A percentile compares a stretch with the other conserved stretches of the same genome.
These are phyloP conservation scores for Eumerus sabulonum DNA, from an alignment of 2,888 invertebrate genomes.

Conservation along the genomic window DNA sequence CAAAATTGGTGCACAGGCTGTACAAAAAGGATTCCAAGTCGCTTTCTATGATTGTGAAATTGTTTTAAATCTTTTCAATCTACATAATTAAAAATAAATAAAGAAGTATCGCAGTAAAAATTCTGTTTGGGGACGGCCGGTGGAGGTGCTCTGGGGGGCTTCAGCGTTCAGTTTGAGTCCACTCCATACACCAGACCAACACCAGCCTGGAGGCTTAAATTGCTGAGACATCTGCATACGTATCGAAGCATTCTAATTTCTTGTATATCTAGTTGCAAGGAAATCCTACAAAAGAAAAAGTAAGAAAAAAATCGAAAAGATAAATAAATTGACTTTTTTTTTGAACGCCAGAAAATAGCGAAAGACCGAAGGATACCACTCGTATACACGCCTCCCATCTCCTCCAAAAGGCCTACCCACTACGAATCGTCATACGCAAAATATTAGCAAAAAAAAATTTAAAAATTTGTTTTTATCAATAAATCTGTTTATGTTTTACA, in stretches of 20 bases:
- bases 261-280: not conserved
- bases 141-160: constrained; percentile 79
- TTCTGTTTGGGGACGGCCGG: constrained; percentile 77
- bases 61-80: constrained; percentile 15
- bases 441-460: constrained; percentile 42
- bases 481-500: constrained; percentile 60
- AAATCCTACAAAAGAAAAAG: not conserved
- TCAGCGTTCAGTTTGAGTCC: constrained; percentile 53
- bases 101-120: constrained; percentile 37
- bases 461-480: constrained; percentile 54
- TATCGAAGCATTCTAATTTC: not conserved
- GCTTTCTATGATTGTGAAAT: constrained; percentile 55
- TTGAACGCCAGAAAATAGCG: too few species aligned
- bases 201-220: constrained; percentile 53
- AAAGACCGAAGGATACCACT: constrained; percentile 27
- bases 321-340: constrained; percentile 35
- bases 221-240: not conserved
- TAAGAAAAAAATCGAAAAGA: constrained; percentile 40
- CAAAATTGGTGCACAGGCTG: constrained; percentile 66
- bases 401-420: constrained; percentile 78
- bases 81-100: constrained; percentile 27
- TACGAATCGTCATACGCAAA: constrained; percentile 46
- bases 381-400: constrained; percentile 76
- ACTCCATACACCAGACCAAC: constrained; percentile 49
- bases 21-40: constrained; percentile 40